Percentiles rank a stretch among this genome's conserved stretches.
These are phyloP conservation scores for Danio tinwini DNA, from an alignment of 2,797 vertebrate genomes.

Conservation along the genomic window DNA sequence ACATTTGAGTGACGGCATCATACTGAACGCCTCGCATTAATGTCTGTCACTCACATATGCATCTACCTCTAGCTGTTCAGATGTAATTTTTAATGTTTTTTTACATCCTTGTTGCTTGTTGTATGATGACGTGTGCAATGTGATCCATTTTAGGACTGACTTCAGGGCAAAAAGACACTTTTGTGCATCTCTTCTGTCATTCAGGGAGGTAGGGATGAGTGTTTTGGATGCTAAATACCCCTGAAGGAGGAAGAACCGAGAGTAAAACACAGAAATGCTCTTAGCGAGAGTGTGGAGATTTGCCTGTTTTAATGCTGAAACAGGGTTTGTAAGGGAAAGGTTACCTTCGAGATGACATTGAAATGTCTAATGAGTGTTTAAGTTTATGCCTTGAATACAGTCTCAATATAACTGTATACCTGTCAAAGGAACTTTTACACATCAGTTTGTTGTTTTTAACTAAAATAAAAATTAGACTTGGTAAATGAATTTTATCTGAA, in stretches of 20 bases:
- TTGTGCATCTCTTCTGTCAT: background rate
- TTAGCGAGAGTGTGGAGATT: background rate
- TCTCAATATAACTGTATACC: background rate
- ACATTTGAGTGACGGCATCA: slow-evolving; percentile 21
- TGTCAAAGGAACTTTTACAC: background rate
- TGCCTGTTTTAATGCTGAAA: slow-evolving; percentile 5
- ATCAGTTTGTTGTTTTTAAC: background rate
- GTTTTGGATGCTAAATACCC: background rate
- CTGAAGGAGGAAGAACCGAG: background rate
- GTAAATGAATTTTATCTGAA: too few relatives aligned
- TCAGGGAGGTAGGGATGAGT: background rate
- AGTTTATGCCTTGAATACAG: background rate
- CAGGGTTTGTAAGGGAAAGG: background rate
- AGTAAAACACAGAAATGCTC: slow-evolving; percentile 22
- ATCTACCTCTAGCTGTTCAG: slow-evolving; percentile 15
- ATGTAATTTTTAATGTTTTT: background rate
- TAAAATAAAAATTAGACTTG: too few relatives aligned
- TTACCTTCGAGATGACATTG: background rate
- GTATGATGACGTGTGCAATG: background rate
- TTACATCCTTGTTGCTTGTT: background rate
- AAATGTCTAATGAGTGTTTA: background rate
- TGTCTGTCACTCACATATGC: slow-evolving; percentile 21
- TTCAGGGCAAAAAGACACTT: slow-evolving; percentile 42
- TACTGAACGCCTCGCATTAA: slow-evolving; percentile 3
- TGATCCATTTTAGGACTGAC: slow-evolving; percentile 13